Percentiles rank a stretch among this genome's conserved stretches.
Evolutionary conservation across 1,140 invertebrate genomes (phyloP).

Genomic region (Eupristina koningsbergeri): DNA sequence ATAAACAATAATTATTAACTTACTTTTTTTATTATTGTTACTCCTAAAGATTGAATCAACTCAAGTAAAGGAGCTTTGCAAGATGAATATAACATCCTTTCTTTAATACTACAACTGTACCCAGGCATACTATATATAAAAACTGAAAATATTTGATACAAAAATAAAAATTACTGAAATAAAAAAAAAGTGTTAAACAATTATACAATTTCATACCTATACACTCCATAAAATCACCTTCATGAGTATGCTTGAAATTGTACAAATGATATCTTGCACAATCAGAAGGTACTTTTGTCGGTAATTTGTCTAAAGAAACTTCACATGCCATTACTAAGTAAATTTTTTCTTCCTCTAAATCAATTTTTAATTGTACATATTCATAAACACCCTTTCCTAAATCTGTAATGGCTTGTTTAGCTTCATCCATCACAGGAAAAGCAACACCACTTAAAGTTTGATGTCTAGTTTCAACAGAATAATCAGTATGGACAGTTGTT

Average conservation of each 20-base stretch:
- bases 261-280: conserved; percentile 94
- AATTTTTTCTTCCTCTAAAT: conserved; percentile 85
- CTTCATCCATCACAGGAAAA: conserved; percentile 92
- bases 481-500: conserved; percentile 83
- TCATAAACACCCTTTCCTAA: conserved; percentile 79
- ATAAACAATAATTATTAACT: conserved; percentile 55
- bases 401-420: conserved; percentile 82
- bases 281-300: conserved; percentile 85
- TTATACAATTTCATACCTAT: conserved; percentile 76
- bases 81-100: conserved; percentile 98
- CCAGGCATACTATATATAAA: conserved; percentile 99
- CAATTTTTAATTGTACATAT: conserved; percentile 86
- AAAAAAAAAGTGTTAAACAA: conserved; percentile 17
- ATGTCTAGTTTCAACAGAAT: conserved; percentile 88
- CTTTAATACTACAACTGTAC: conserved; percentile 93
- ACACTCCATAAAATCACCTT: conserved; percentile 90
- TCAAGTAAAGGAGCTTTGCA: conserved; percentile 92
- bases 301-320: conserved; percentile 77
- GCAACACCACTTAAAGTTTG: conserved; percentile 92
- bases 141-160: conserved; percentile 78
- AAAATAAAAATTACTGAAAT: conserved; percentile 26
- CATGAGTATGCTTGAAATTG: conserved; percentile 91
- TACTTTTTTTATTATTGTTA: conserved; percentile 89
- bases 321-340: conserved; percentile 80
- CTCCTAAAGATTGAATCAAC: conserved; percentile 83